Evolutionary conservation across 2,888 invertebrate species (phyloP).

Genomic region (Apotomis betuletana): DNA sequence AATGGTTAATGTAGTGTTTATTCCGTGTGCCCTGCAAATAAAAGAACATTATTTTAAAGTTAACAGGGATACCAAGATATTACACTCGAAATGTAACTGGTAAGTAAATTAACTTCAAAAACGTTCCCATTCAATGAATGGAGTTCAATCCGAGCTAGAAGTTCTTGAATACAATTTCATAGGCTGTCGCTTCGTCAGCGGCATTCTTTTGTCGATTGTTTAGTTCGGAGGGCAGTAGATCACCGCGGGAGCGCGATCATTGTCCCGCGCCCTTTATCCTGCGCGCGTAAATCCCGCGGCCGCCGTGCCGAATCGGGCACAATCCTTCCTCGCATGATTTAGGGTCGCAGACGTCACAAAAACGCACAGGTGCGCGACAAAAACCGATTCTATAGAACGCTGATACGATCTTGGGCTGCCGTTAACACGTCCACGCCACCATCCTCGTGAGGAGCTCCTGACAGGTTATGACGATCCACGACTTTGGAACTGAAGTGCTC

Average conservation of each 20-base stretch:
- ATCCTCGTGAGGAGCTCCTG: neutral
- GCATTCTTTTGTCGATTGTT: conserved; percentile 32
- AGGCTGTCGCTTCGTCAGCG: conserved; percentile 31
- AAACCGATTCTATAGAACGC: conserved; percentile 23
- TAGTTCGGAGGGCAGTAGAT: neutral
- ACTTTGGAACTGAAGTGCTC: neutral
- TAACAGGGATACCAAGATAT: too few species aligned
- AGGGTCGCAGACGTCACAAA: conserved; percentile 24
- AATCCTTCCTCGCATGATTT: conserved; percentile 37
- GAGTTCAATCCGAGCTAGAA: conserved; percentile 12
- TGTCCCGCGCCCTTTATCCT: conserved; percentile 19
- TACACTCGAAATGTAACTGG: neutral
- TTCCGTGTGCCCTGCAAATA: too few species aligned
- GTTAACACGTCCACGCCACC: conserved; percentile 11
- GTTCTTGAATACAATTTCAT: neutral
- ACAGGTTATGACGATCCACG: neutral
- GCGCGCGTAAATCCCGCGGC: conserved; percentile 22
- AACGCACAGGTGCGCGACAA: conserved; percentile 26
- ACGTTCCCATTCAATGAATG: neutral
- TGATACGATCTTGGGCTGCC: conserved; percentile 10
- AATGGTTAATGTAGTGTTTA: too few species aligned
- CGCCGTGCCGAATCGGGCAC: conserved; percentile 35
- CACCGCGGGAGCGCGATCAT: conserved; percentile 18
- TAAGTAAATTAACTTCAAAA: neutral
- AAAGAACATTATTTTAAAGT: too few species aligned